Evolutionary conservation across 30 jellyfish, hydroid and myxozoan species (phyloP).

Genomic region (Hydractinia symbiolongicarpus): DNA sequence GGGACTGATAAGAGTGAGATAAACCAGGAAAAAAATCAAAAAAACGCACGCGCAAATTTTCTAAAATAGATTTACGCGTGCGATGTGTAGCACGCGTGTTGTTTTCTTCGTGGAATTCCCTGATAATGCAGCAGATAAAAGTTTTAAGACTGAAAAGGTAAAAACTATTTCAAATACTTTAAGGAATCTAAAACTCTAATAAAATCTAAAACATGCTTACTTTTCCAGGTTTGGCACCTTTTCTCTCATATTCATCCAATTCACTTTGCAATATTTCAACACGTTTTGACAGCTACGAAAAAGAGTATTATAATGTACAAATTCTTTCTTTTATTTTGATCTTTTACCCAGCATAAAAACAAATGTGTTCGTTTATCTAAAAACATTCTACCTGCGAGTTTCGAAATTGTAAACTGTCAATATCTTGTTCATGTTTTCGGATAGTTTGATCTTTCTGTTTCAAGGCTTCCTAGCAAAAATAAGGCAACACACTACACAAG

Average conservation of each 20-base stretch:
- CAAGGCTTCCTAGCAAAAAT: conserved; percentile 48
- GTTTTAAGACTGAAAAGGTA: too few relatives aligned
- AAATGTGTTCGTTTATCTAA: neutral
- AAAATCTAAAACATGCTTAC: neutral
- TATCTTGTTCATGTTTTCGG: conserved; percentile 84
- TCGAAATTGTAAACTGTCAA: conserved; percentile 87
- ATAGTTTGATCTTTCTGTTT: conserved; percentile 80
- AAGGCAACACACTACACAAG: neutral
- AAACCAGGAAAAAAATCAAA: too few relatives aligned
- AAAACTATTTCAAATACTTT: too few relatives aligned
- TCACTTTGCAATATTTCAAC: conserved; percentile 92
- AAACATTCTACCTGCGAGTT: conserved; percentile 67
- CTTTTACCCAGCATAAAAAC: too few relatives aligned
- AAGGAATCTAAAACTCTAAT: too few relatives aligned
- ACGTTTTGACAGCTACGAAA: conserved; percentile 72
- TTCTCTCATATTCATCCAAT: conserved; percentile 70
- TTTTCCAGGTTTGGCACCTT: conserved; percentile 38
- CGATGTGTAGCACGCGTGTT: too few relatives aligned
- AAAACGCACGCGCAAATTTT: too few relatives aligned
- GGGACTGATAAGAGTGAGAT: too few relatives aligned
- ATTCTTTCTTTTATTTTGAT: neutral
- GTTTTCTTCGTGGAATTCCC: too few relatives aligned
- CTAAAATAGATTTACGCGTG: too few relatives aligned
- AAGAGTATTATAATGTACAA: neutral
- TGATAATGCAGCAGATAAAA: too few relatives aligned